Conservation (phyloP, 2,888 invertebrate species). For the Apodemia duryi region DNA sequence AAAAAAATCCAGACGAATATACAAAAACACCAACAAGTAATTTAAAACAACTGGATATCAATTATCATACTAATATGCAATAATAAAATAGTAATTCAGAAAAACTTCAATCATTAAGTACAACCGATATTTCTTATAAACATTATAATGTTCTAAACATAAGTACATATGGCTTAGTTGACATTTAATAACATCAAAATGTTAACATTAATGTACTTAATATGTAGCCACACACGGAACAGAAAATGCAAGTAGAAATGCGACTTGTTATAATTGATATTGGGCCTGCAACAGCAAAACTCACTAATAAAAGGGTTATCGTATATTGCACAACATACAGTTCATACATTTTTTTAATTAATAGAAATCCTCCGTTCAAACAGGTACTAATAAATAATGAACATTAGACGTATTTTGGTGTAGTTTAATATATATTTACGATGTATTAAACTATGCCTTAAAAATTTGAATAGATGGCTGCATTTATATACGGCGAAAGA, state of each 20-base stretch:
- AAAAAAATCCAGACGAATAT: conserved; percentile 1
- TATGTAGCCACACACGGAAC: background rate
- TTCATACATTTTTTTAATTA: no score
- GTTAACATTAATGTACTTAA: conserved; percentile 10
- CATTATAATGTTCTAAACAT: conserved; percentile 35
- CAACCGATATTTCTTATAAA: conserved; percentile 41
- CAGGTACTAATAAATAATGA: no score
- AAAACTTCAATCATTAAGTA: conserved; percentile 63
- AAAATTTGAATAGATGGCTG: no score
- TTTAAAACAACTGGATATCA: conserved; percentile 15
- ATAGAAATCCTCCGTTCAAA: no score
- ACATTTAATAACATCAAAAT: conserved; percentile 6
- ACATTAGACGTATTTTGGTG: no score
- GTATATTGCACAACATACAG: no score
- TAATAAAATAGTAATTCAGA: conserved; percentile 44
- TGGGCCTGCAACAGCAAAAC: background rate
- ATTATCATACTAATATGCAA: conserved; percentile 2
- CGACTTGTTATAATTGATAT: background rate
- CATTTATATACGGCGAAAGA: background rate
- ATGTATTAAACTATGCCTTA: no score
- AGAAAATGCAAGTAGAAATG: background rate
- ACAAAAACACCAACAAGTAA: conserved; percentile 12
- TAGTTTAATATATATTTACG: no score
- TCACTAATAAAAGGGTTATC: no score
- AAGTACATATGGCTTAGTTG: conserved; percentile 38